Base-by-base conservation (phyloP, 92 coral and sea anemone genomes). In the Chrysogorgia sp. region DNA sequence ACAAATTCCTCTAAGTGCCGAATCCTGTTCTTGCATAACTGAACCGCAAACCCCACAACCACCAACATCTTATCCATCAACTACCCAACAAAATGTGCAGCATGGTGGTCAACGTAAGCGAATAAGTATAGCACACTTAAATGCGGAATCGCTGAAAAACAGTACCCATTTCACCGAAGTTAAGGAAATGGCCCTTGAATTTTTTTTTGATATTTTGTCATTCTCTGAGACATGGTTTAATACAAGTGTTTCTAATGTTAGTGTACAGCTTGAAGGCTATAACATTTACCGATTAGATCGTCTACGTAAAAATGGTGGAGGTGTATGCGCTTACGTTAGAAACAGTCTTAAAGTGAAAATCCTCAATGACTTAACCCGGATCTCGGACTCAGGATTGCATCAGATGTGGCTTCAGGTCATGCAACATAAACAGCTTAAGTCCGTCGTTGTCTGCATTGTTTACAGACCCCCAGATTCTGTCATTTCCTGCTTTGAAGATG, bases 221-320 rank as follows among this genome's bases (percentile, higher is more conserved):
- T 19, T 71, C 35, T 71, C 78, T 19, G 78, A 71, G 63, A 15
- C 78, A 1, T 71, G 78, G 78, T 71, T 71, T 29, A 71, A 71
- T 37, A 71, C 78, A 45, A 45, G 58, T 7, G 63, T 50, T 9
- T 43, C 78, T 22, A 71, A 71, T 37, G 78, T 56, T 21, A 71
- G 64, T 20, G 78, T 71, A 10, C 34, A 45, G 8, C 19, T 71
- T 56, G 78, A 71, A 47, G 78, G 78, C 78, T 47, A 71, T 28
- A 71, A 71, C 22, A 71, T 71, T 43, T 45, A 71, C 35, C 19
- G 78, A 50, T 37, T 71, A 15, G 78, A 71, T 56, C 78, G 78
- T 10, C 34, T 71, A 4, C 29, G 47, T 0, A 71, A 47, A 25
- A 10, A 25, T 22, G 63, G 78, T 20, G 78, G 78, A 21, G 78